Percentiles rank a stretch among this genome's conserved stretches.
These are phyloP conservation scores for Biston stratarius DNA, from an alignment of 2,888 invertebrate species.

Conservation along the genomic window DNA sequence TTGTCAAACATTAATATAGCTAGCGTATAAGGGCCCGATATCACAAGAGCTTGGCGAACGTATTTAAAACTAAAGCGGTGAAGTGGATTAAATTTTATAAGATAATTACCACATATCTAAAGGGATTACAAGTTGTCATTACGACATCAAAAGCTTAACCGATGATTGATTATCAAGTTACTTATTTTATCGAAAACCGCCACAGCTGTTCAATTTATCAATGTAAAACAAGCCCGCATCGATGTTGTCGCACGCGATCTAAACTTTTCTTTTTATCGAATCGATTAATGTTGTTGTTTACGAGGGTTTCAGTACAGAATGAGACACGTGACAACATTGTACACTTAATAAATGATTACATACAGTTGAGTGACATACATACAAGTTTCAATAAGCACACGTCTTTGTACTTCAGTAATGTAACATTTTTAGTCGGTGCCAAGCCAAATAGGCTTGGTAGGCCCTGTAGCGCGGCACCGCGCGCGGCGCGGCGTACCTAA, in stretches of 20 bases:
- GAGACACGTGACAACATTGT: not conserved
- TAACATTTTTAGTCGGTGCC: too few species aligned
- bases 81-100: not conserved
- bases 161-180: slow-evolving; percentile 47
- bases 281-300: slow-evolving; percentile 13
- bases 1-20: too few species aligned
- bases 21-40: too few species aligned
- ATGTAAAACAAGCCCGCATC: slow-evolving; percentile 45
- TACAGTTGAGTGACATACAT: not conserved
- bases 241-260: slow-evolving; percentile 48
- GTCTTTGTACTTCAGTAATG: too few species aligned
- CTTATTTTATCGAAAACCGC: slow-evolving; percentile 46
- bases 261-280: slow-evolving; percentile 32
- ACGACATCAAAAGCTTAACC: slow-evolving; percentile 27
- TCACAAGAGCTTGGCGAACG: too few species aligned
- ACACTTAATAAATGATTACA: not conserved
- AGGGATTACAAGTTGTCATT: slow-evolving; percentile 23
- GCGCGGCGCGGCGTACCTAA: too few species aligned
- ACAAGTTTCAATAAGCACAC: not conserved
- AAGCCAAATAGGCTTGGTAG: too few species aligned
- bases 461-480: too few species aligned
- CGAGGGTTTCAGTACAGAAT: not conserved
- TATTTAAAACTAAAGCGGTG: too few species aligned
- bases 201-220: slow-evolving; percentile 48
- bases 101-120: not conserved